A percentile compares a stretch with the other conserved stretches of the same genome.
These are phyloP conservation scores for Holothuria scabra DNA, from an alignment of 53 echinoderm and acorn worm species.

Conservation along the genomic window DNA sequence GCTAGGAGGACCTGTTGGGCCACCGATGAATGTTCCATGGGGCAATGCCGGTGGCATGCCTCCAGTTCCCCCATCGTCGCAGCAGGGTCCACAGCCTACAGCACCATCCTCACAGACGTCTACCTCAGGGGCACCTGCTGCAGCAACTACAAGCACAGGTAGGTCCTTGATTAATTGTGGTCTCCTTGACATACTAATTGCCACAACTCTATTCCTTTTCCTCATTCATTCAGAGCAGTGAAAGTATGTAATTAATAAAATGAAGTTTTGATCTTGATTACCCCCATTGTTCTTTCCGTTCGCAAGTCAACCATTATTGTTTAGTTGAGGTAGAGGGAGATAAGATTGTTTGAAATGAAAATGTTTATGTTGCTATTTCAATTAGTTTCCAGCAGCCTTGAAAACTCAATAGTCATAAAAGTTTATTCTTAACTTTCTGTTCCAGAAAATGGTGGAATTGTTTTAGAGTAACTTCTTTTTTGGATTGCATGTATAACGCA, in stretches of 20 bases:
- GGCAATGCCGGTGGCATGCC: conserved; percentile 28
- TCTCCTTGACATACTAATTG: no score
- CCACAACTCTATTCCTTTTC: neutral
- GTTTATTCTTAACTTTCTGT: no score
- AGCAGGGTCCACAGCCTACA: conserved; percentile 9
- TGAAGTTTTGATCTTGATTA: neutral
- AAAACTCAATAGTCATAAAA: no score
- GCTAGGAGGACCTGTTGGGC: conserved; percentile 54
- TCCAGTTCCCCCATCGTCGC: conserved; percentile 26
- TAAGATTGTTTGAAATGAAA: neutral
- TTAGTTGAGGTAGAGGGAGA: neutral
- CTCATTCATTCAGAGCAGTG: neutral
- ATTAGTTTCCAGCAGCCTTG: neutral
- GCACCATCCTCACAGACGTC: neutral
- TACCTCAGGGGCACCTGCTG: neutral
- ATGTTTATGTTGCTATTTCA: neutral
- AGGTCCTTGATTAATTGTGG: neutral
- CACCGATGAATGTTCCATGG: conserved; percentile 34
- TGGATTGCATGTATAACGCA: no score
- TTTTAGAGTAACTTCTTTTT: no score
- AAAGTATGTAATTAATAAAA: no score
- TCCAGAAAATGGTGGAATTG: no score
- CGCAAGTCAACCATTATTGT: neutral
- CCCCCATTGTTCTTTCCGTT: neutral
- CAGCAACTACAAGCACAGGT: neutral